Evolutionary conservation across 2,888 invertebrate genomes (phyloP).

Genomic region (Tiliacea aurago): DNA sequence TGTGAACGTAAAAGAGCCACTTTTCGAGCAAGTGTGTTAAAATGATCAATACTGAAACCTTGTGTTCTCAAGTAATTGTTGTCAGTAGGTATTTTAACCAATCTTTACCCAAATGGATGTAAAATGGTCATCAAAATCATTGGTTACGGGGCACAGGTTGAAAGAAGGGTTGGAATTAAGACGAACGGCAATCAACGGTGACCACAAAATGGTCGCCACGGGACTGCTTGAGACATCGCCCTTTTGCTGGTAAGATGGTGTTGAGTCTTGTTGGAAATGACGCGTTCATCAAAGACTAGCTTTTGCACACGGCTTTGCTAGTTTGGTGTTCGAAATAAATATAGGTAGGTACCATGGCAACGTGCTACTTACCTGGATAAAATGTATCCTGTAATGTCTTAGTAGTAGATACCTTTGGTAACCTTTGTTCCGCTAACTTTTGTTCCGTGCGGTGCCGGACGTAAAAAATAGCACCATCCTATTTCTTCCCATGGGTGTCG

Average conservation of each 20-base stretch:
- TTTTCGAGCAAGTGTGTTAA: not conserved
- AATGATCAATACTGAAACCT: not conserved
- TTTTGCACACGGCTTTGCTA: no score
- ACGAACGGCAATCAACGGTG: constrained; percentile 37
- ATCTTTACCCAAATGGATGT: not conserved
- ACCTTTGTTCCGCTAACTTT: no score
- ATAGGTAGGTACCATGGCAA: no score
- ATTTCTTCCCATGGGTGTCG: no score
- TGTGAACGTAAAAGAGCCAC: no score
- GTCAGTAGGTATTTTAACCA: not conserved
- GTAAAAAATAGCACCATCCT: no score
- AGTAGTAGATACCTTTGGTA: no score
- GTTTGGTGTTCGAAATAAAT: no score
- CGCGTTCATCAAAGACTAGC: no score
- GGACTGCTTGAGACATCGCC: constrained; percentile 32
- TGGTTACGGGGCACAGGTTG: constrained; percentile 21
- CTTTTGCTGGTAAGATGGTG: constrained; percentile 2
- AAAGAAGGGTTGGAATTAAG: constrained; percentile 57
- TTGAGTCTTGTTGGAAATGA: not conserved
- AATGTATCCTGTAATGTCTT: no score
- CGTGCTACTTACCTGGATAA: no score
- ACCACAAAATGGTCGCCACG: constrained; percentile 47
- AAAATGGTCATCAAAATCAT: constrained; percentile 45
- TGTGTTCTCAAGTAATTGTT: not conserved
- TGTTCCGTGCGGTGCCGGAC: no score